Evolutionary conservation across 1,140 invertebrate genomes (phyloP).

Genomic region (Drosophila albomicans): DNA sequence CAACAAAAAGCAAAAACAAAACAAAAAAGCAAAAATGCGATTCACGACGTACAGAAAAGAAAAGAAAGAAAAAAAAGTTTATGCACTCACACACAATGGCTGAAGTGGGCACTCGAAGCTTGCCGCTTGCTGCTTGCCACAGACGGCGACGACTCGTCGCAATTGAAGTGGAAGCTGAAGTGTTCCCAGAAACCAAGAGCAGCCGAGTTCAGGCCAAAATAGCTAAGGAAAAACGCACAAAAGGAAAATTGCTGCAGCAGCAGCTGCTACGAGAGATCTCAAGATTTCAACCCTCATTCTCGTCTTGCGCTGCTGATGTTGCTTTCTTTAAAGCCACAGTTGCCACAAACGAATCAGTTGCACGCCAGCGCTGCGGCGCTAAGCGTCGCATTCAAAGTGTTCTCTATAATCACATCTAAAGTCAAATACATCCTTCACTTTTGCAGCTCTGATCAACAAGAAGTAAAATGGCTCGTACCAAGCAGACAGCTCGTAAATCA

Average conservation of each 20-base stretch:
- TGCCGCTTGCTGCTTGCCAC: constrained; percentile 31
- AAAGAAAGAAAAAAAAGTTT: constrained; percentile 37
- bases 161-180: constrained; percentile 70
- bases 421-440: constrained; percentile 2
- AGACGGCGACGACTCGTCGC: constrained; percentile 55
- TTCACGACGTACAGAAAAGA: constrained; percentile 41
- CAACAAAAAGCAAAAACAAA: constrained; percentile 36
- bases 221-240: constrained; percentile 39
- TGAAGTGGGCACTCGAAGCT: constrained; percentile 58
- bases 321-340: constrained; percentile 35
- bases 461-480: constrained; percentile 90
- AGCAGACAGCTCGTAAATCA: constrained; percentile 94
- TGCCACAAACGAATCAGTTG: constrained; percentile 45
- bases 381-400: constrained; percentile 38
- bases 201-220: constrained; percentile 2
- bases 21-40: constrained; percentile 29
- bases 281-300: constrained; percentile 60
- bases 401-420: neutral
- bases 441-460: constrained; percentile 27
- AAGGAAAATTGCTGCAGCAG: constrained; percentile 48
- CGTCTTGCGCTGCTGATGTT: constrained; percentile 12
- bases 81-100: constrained; percentile 53
- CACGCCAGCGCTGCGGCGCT: constrained; percentile 64
- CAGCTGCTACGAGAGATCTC: constrained; percentile 11
- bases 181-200: constrained; percentile 49